A percentile compares a stretch with the other conserved stretches of the same genome.
Conservation (phyloP, 1,140 invertebrate species). For the Ips typographus region DNA sequence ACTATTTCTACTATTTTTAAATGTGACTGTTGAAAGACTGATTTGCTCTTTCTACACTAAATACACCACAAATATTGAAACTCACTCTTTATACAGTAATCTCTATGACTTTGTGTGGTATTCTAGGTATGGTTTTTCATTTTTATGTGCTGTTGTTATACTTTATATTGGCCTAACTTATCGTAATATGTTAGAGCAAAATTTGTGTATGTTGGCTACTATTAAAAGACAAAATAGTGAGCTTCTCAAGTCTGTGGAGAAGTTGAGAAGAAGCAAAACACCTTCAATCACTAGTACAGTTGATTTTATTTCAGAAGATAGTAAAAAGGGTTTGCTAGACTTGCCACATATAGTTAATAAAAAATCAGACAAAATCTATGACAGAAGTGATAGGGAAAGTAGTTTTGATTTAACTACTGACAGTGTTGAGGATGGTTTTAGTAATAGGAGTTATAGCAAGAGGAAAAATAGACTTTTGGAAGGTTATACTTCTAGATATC, state of each 20-base stretch:
- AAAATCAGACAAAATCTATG: background rate
- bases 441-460: background rate
- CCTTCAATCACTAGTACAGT: background rate
- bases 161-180: conserved; percentile 36
- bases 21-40: conserved; percentile 44
- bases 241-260: conserved; percentile 35
- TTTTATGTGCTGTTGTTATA: conserved; percentile 35
- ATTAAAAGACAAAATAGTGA: conserved; percentile 40
- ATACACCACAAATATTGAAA: conserved; percentile 23
- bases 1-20: conserved; percentile 41
- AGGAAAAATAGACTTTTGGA: background rate
- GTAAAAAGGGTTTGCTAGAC: background rate
- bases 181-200: conserved; percentile 33
- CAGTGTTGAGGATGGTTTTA: background rate
- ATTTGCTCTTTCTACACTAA: conserved; percentile 41
- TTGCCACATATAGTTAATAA: background rate
- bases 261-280: conserved; percentile 2
- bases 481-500: conserved; percentile 12
- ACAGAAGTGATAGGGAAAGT: background rate
- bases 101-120: conserved; percentile 43
- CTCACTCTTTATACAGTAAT: conserved; percentile 35
- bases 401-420: conserved; percentile 1
- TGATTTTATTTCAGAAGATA: conserved; percentile 16
- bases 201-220: conserved; percentile 26
- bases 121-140: conserved; percentile 42